Conservation (phyloP, 2,888 invertebrate genomes). For the Dynastes hyllus region DNA sequence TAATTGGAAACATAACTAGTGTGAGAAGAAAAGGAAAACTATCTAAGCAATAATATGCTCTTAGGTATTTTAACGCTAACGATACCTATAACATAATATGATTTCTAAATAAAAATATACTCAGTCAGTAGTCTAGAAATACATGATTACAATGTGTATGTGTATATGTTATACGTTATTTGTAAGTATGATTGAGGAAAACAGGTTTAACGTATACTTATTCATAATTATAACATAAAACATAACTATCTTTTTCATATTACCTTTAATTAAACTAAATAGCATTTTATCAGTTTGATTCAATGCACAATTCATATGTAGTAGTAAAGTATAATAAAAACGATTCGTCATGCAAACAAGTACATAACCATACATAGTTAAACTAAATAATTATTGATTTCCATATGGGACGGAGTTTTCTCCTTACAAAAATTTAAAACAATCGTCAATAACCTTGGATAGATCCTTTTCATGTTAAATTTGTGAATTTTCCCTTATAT, state of each 20-base stretch:
- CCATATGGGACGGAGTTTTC: conserved; percentile 5
- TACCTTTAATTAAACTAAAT: no score
- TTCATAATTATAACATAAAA: neutral
- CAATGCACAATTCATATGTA: no score
- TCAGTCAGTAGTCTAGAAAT: no score
- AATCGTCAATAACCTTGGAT: neutral
- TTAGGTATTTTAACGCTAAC: no score
- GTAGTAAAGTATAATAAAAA: neutral
- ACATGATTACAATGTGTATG: no score
- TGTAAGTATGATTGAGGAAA: neutral
- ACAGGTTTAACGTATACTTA: neutral
- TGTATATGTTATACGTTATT: no score
- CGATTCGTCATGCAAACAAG: neutral
- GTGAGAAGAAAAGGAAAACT: no score
- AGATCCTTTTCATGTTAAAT: neutral
- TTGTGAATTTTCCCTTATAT: neutral
- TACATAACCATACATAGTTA: neutral
- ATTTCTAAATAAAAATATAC: no score
- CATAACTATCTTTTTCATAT: no score
- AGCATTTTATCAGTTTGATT: no score
- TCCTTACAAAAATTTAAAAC: conserved; percentile 3
- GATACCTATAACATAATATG: no score
- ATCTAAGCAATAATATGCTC: no score
- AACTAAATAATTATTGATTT: conserved; percentile 5
- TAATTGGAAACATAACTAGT: neutral